Conservation (phyloP, 2,888 invertebrate species). For the Tinea trinotella region DNA sequence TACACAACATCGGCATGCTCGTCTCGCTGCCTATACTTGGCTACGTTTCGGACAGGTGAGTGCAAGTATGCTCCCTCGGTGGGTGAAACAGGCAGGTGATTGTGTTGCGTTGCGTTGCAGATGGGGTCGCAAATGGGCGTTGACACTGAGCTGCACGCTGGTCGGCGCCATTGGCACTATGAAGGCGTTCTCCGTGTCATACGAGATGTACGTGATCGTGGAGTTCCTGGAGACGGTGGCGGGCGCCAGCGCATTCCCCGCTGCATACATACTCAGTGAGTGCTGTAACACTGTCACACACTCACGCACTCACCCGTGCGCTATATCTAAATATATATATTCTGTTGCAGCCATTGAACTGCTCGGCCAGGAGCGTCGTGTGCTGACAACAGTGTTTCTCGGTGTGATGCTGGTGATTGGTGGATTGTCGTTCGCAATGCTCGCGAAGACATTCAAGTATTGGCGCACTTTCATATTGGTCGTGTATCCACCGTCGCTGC, state of each 20-base stretch:
- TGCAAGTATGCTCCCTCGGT: neutral
- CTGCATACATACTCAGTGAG: conserved; percentile 68
- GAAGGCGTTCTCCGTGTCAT: conserved; percentile 72
- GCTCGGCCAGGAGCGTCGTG: conserved; percentile 56
- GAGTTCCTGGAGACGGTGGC: conserved; percentile 73
- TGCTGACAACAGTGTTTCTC: conserved; percentile 54
- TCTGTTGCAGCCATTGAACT: conserved; percentile 48
- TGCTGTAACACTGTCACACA: conserved; percentile 6
- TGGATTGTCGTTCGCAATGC: conserved; percentile 77
- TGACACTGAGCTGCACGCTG: conserved; percentile 51
- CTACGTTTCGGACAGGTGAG: conserved; percentile 77
- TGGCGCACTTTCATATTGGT: conserved; percentile 81
- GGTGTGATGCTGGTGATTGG: conserved; percentile 75
- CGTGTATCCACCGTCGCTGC: conserved; percentile 78
- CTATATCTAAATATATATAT: no score
- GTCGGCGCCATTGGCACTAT: conserved; percentile 62
- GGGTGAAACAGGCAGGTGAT: neutral
- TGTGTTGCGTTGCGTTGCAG: conserved; percentile 29
- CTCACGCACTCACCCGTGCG: no score
- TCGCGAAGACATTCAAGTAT: conserved; percentile 78
- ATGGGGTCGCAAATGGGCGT: conserved; percentile 57
- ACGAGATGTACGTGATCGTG: conserved; percentile 70
- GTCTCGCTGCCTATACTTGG: conserved; percentile 80
- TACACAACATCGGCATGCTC: conserved; percentile 81
- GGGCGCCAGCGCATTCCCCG: conserved; percentile 72